Evolutionary conservation across 2,113 vertebrate species (phyloP), one percentile per base, ranked within the genome.

Genomic region (Macroglossus sobrinus): DNA sequence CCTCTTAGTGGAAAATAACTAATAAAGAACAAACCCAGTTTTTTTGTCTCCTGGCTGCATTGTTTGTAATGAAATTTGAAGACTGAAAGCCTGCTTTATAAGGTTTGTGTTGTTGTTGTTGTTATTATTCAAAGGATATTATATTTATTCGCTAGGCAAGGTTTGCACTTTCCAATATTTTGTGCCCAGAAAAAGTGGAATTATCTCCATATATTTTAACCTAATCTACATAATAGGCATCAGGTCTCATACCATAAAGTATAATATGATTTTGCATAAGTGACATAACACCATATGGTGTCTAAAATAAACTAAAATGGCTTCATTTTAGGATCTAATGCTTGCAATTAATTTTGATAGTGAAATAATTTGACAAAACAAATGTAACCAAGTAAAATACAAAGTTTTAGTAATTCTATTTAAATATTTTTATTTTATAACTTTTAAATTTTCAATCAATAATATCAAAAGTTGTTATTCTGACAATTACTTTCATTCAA

Each of bases 251-350:
- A 81, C 57, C 63, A 72, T 96, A 94, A 97, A 95, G 96, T 94
- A 63, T 79, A 97, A 97, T 89, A 68, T 86, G 87, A 91, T 80
- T 95, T 88, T 80, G 14, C 40, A 3, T 92, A 95, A 93, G 61
- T 96, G 71, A 97, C 63, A 92, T 81, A 90, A 69, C 64, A 96
- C 40, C 76, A 85, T 64, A 79, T 93, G 89, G 35, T 85, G 24
- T 72, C 82, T 97, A 94, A 95, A 92, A 96, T 96, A 90, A 97
- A 95, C 16, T 84, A 47, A 96, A 94, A 91, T 79, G 30, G 5
- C 26, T 95, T 93, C 16, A 64, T 89, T 96, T 97, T 85, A 89
- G 10, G 69, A 16, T 95, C 43, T 85, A 59, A 96, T 84, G 66
- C 47, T 91, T 89, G 33, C 4, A 94, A 84, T 97, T 50, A 80